Evolutionary conservation across 2,888 invertebrate genomes (phyloP), one percentile per base, ranked within the genome.

Genomic region (Drosophila nr. fundita): DNA sequence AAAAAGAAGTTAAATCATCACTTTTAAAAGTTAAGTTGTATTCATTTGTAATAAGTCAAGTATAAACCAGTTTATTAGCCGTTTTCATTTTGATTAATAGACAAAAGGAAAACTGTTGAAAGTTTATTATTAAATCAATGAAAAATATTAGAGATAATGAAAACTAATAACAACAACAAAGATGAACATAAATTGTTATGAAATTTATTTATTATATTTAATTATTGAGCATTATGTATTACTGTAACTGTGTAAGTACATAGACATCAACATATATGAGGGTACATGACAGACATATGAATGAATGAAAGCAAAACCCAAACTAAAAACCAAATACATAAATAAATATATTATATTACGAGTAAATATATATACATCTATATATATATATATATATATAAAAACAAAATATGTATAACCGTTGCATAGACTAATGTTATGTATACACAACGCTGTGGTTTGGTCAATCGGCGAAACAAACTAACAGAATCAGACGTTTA

Each of bases 191-290:
- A 87, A 79, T 78, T 91, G 91, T 92, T 92, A 92, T 91, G 91
- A 90, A 92, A 85, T 92, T 90, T 91, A 90, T 83, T 91, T 87
- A 87, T 87, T 89, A 78, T 76, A 77, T 74, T 79, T 77, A 76
- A 69, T 76, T 85, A 87, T 73, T 73, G 69, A 75, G 74, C 67
- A 77, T 80, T 77, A 69, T 66, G 61, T 80, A 69, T 78, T 78
- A 74, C 49, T 80, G 70, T 78, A 80, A 85, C 78, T 87, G 86
- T 89, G 78, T 86, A 90, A 81, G 83, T 89, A 87, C 78, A 73
- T 73, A 76, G 75, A 71, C 64, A 53, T 80, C 68, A 62, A 75
- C 69, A 67, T 73, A 65, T 78, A 72, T 72, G 55, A 61, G 69
- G 69, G 58, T 60, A 71, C 34, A 69, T 67, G 64, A 68, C 74